Conservation (phyloP, 1,140 invertebrate species). For the Drosophila bipectinata region DNA sequence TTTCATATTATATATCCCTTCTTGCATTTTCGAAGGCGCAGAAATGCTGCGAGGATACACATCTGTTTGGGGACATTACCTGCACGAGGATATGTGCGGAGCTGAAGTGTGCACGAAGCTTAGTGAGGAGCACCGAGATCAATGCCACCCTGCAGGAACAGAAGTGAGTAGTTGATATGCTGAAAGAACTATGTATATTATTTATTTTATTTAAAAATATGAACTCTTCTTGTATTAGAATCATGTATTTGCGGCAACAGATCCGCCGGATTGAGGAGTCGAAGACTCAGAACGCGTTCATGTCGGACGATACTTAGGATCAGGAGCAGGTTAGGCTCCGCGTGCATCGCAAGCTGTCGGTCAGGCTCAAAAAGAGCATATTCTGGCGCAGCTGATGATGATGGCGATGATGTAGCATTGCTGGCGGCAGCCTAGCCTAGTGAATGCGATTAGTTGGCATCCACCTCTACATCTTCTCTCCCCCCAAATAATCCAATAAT, state of each 20-base stretch:
- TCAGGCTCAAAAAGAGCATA: slow-evolving; percentile 77
- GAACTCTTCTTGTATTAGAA: slow-evolving; percentile 85
- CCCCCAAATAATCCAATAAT: no score
- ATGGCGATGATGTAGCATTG: slow-evolving; percentile 49
- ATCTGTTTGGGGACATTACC: slow-evolving; percentile 92
- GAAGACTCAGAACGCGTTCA: slow-evolving; percentile 95
- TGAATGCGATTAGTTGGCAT: not conserved
- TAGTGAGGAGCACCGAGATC: slow-evolving; percentile 97
- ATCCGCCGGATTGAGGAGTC: slow-evolving; percentile 94
- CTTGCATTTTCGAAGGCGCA: slow-evolving; percentile 87
- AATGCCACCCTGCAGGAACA: slow-evolving; percentile 98
- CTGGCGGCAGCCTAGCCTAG: slow-evolving; percentile 8
- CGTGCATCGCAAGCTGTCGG: slow-evolving; percentile 77
- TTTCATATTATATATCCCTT: not conserved
- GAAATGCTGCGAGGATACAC: slow-evolving; percentile 93
- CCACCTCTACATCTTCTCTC: no score
- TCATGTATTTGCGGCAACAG: slow-evolving; percentile 95
- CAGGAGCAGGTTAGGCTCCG: slow-evolving; percentile 80
- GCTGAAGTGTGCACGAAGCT: slow-evolving; percentile 95
- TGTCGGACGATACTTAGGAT: slow-evolving; percentile 84
- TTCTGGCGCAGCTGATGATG: slow-evolving; percentile 78
- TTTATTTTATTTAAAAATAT: not conserved
- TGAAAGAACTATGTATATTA: no score
- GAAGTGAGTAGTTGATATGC: slow-evolving; percentile 87
- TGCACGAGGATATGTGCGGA: slow-evolving; percentile 97